These are phyloP conservation scores for Ceratosolen solmsi DNA, from an alignment of 1,140 invertebrate genomes.

Conservation along the genomic window DNA sequence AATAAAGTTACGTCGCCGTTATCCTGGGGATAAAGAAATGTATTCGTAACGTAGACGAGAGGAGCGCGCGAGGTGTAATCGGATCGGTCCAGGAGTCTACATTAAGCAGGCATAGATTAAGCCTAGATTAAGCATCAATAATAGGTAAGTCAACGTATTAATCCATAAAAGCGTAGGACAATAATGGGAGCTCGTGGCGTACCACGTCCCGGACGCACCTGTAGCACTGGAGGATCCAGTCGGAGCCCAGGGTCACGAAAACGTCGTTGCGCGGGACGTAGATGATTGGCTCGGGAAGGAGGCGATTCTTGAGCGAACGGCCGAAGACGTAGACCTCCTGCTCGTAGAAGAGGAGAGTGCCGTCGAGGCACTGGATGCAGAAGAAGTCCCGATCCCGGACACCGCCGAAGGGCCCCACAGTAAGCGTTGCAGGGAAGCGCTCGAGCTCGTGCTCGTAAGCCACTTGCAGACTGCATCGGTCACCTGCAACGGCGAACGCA, in stretches of 20 bases:
- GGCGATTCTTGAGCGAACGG: slow-evolving; percentile 81
- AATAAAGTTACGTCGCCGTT: no score
- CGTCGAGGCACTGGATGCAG: slow-evolving; percentile 90
- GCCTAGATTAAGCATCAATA: no score
- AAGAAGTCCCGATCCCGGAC: slow-evolving; percentile 86
- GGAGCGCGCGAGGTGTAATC: no score
- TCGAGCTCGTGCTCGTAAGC: slow-evolving; percentile 80
- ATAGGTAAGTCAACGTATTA: no score
- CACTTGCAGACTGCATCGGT: slow-evolving; percentile 76
- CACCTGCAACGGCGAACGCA: slow-evolving; percentile 70
- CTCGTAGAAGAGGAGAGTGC: slow-evolving; percentile 88
- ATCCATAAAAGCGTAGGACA: no score
- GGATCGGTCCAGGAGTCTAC: no score
- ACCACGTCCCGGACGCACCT: slow-evolving; percentile 82
- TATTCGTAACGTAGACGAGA: no score
- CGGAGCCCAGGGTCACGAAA: slow-evolving; percentile 84
- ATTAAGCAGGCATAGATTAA: no score
- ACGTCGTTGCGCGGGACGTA: slow-evolving; percentile 86
- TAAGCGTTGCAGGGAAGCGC: slow-evolving; percentile 79
- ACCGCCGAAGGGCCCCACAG: slow-evolving; percentile 87
- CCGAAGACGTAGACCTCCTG: slow-evolving; percentile 88
- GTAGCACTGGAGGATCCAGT: slow-evolving; percentile 85
- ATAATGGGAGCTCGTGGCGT: no score
- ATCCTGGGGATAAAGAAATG: no score
- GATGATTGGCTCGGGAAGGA: slow-evolving; percentile 85